phyloP scores from a whole-genome alignment of 2,888 invertebrate genomes.

The Chloromyia formosa region DNA sequence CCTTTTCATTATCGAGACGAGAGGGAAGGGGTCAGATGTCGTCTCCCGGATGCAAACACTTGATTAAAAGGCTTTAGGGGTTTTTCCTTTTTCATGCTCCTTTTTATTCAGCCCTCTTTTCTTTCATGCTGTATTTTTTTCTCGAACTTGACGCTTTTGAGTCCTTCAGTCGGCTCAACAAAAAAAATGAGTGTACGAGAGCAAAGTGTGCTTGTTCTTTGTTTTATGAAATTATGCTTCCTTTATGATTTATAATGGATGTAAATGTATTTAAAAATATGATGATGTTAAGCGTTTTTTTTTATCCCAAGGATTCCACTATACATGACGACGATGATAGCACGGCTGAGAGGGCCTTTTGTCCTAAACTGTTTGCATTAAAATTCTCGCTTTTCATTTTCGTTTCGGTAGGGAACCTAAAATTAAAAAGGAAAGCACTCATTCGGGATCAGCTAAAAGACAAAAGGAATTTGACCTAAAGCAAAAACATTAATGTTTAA shows the following conservation, averaged over 20 bases:
- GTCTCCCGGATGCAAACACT: conserved; percentile 38
- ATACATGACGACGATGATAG: conserved; percentile 13
- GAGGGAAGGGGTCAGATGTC: conserved; percentile 28
- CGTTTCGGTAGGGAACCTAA: background rate
- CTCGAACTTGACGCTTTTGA: conserved; percentile 11
- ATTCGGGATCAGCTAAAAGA: background rate
- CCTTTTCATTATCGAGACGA: conserved; percentile 24
- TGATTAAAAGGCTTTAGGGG: conserved; percentile 44
- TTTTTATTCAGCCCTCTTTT: background rate
- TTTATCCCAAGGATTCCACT: conserved; percentile 12
- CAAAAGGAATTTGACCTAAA: background rate
- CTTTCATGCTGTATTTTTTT: background rate
- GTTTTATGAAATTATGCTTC: conserved; percentile 33
- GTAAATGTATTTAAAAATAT: conserved; percentile 41
- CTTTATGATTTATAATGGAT: conserved; percentile 41
- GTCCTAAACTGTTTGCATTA: conserved; percentile 36
- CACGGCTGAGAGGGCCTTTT: conserved; percentile 28
- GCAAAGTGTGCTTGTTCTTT: conserved; percentile 31
- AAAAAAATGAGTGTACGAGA: background rate
- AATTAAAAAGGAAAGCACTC: background rate
- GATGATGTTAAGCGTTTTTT: conserved; percentile 37
- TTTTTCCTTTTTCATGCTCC: conserved; percentile 16
- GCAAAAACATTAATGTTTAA: conserved; percentile 14
- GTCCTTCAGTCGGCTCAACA: background rate
- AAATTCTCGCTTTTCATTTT: conserved; percentile 17